Evolutionary conservation across 2,113 vertebrate genomes (phyloP).

Genomic region (Epinephelus lanceolatus): DNA sequence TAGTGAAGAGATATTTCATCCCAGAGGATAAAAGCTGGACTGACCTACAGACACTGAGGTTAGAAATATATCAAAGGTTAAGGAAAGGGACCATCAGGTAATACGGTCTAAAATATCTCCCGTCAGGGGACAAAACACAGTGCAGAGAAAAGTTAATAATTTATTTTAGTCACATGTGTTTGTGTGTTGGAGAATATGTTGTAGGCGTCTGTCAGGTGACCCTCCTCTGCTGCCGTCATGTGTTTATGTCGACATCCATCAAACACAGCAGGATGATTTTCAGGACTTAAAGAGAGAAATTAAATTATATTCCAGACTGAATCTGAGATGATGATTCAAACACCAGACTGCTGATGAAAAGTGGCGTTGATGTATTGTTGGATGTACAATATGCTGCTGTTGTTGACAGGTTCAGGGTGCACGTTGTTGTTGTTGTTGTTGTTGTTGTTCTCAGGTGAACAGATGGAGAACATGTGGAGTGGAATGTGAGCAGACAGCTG

Average conservation of each 20-base stretch:
- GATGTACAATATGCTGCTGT: neutral
- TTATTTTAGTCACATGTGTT: no score
- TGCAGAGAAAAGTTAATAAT: no score
- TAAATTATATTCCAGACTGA: neutral
- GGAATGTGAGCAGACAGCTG: constrained; percentile 30
- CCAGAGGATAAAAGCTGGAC: no score
- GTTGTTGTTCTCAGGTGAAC: constrained; percentile 42
- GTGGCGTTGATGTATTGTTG: neutral
- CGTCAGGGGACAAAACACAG: no score
- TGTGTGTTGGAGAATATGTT: no score
- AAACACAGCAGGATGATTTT: neutral
- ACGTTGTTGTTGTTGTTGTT: neutral
- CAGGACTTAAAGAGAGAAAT: constrained; percentile 1
- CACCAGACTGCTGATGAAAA: neutral
- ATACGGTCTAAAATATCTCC: no score
- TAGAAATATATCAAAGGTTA: no score
- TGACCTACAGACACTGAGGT: no score
- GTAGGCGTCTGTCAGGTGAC: no score
- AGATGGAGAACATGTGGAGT: constrained; percentile 52
- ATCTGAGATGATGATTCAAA: neutral
- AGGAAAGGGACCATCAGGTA: no score
- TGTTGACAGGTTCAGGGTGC: constrained; percentile 17
- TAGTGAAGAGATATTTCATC: no score
- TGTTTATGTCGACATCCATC: neutral
- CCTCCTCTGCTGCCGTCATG: neutral